phyloP scores from a whole-genome alignment of 2,888 invertebrate species.

The Agrotis puta region DNA sequence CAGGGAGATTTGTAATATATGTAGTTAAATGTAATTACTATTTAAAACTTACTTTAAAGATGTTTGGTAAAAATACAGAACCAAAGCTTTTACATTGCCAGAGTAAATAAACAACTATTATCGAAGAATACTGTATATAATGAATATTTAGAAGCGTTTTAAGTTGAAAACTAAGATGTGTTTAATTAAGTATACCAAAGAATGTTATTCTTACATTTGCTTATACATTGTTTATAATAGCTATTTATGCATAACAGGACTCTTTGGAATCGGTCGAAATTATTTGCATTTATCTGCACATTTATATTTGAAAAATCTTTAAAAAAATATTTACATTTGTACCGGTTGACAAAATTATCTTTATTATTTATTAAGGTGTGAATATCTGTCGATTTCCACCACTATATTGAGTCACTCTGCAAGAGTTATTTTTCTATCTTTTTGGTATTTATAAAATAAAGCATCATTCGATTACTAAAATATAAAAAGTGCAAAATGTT shows the following conservation, averaged over 20 bases:
- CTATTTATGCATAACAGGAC: slow-evolving; percentile 30
- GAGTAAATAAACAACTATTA: slow-evolving; percentile 49
- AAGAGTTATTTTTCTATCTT: slow-evolving; percentile 19
- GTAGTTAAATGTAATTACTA: slow-evolving; percentile 59
- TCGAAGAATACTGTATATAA: slow-evolving; percentile 54
- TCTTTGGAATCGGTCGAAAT: slow-evolving; percentile 40
- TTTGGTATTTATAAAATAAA: slow-evolving; percentile 7
- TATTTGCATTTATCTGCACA: slow-evolving; percentile 50
- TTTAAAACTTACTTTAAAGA: slow-evolving; percentile 47
- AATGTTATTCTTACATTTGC: slow-evolving; percentile 56
- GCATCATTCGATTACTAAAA: slow-evolving; percentile 33
- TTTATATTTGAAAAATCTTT: slow-evolving; percentile 11
- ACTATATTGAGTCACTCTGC: slow-evolving; percentile 11
- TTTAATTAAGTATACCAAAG: slow-evolving; percentile 64
- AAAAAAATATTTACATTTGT: slow-evolving; percentile 29
- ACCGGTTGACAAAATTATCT: neutral
- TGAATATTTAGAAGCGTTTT: slow-evolving; percentile 56
- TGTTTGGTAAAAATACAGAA: slow-evolving; percentile 59
- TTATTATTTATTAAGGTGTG: slow-evolving; percentile 9
- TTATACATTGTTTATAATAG: slow-evolving; percentile 45
- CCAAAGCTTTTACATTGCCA: slow-evolving; percentile 69
- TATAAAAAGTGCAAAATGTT: slow-evolving; percentile 41
- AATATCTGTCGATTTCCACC: slow-evolving; percentile 13
- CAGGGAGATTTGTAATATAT: slow-evolving; percentile 55
- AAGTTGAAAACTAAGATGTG: slow-evolving; percentile 49